Percentiles rank a stretch among this genome's conserved stretches.
These are phyloP conservation scores for Brenthis hecate DNA, from an alignment of 2,888 invertebrate genomes.

Conservation along the genomic window DNA sequence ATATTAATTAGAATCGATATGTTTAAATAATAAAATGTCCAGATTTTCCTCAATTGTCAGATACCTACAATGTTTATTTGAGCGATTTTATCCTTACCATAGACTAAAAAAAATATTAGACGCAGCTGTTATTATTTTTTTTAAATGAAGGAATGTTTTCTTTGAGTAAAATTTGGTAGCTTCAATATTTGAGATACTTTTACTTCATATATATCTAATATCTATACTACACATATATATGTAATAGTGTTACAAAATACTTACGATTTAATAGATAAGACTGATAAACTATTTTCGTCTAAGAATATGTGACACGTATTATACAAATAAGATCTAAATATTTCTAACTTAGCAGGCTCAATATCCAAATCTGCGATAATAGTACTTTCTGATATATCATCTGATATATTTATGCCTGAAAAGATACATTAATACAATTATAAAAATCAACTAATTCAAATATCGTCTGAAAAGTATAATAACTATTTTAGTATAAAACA, in stretches of 20 bases:
- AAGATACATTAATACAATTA: not conserved
- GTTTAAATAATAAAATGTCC: no score
- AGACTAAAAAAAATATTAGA: no score
- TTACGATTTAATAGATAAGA: constrained; percentile 42
- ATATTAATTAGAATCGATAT: no score
- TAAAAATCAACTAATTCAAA: not conserved
- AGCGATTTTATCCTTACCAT: no score
- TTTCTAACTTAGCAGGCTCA: constrained; percentile 32
- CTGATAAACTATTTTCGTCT: constrained; percentile 35
- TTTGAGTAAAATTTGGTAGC: no score
- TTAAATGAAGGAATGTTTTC: no score
- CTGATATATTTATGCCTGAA: constrained; percentile 40
- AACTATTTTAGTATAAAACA: not conserved
- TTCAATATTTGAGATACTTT: no score
- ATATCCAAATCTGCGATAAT: constrained; percentile 44
- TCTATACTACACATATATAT: no score
- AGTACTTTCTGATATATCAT: constrained; percentile 22
- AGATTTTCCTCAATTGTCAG: no score
- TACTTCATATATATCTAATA: no score
- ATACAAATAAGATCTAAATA: constrained; percentile 38
- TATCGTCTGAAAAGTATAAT: not conserved
- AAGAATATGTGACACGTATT: constrained; percentile 37
- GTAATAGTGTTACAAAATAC: constrained; percentile 18
- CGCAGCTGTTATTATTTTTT: no score
- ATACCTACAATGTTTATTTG: no score